Evolutionary conservation across 2,797 vertebrate genomes (phyloP), one percentile per base, ranked within the genome.

Genomic region (Lepilemur ruficaudatus): DNA sequence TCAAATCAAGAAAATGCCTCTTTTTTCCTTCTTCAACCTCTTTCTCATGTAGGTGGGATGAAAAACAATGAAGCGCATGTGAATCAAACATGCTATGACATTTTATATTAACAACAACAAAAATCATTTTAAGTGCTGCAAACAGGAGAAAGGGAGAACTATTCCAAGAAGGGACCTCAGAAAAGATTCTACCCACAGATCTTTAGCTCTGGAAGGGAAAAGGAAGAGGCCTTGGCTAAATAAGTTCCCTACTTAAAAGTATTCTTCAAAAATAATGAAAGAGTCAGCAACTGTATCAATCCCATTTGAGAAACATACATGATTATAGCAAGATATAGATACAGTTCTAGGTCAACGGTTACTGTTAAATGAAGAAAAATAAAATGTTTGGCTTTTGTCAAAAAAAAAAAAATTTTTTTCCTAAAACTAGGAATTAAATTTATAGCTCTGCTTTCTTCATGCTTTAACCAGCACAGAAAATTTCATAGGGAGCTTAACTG

Each of bases 221-320:
- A 91, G 12, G 18, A 82, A 72, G n/a, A 78, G 63, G 55, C 30
- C 79, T 46, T 67, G 72, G 65, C 32, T 81, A 69, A 48, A 0
- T 12, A 55, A 79, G 43, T 84, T 95, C 79, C 52, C 50, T 92
- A 38, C 38, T 76, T 67, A 84, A 72, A 83, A 97, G 82, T 95
- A 97, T 96, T 97, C 98, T 94, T 97, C 95, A 87, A 97, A 98
- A 98, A 98, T 92, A 98, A 98, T 93, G 48, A 52, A 93, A 97
- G 95, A 97, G 69, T 79, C 1, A 0, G 6, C 43, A 93, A 98
- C 7, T 97, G 80, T 95, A 97, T 92, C 67, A 75, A 94, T 91
- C 96, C 85, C 91, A 82, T 84, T 86, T 94, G 97, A 96, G 67
- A 97, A 23, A 94, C 17, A 90, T 15, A 89, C 4, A 55, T 46